Evolutionary conservation across 2,797 vertebrate genomes (phyloP), one percentile per base, ranked within the genome.

Genomic region (Oreortyx pictus): DNA sequence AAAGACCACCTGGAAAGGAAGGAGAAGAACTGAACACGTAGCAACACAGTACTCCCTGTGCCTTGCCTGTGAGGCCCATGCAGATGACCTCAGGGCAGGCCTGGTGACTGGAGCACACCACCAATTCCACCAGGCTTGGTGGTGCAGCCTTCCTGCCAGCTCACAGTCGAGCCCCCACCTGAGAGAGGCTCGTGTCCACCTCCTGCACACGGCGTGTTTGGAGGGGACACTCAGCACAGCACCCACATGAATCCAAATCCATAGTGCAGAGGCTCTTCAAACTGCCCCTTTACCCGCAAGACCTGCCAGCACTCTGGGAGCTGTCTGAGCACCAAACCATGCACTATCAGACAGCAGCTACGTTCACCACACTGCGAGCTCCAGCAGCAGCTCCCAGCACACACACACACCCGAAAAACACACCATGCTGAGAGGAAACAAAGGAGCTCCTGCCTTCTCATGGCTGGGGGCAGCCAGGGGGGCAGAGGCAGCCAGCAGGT

Each of bases 391-490:
- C 68, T 35, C 57, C 29, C n/a, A 76, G 49, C 77, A 87, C 75
- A n/a, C 7, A 6, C 41, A 61, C 14, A 4, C 15, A 37, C 2
- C 46, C 57, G 39, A 60, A 47, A 11, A 66, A 39, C 87, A 96
- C 81, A 61, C 60, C 90, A 95, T 90, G 94, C 93, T 67, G 35
- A 91, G 27, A 43, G 56, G 29, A 90, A 89, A 66, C 3, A 94
- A 92, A 93, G 57, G 47, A 68, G 24, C n/a, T 82, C 96, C 93
- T 95, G 97, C 95, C 92, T 93, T 96, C 77, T 96, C 79, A 12
- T 82, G 67, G 59, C 64, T 2, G 2, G 70, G 41, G 13, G 73
- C 44, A 0, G 17, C 59, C 8, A 8, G 31, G 44, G 78, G 86
- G 6, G 68, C 86, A 25, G 22, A 47, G 75, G 90, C 77, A 86